Base-by-base conservation (phyloP, 1,140 invertebrate genomes). In the Diploscapter pachys region DNA sequence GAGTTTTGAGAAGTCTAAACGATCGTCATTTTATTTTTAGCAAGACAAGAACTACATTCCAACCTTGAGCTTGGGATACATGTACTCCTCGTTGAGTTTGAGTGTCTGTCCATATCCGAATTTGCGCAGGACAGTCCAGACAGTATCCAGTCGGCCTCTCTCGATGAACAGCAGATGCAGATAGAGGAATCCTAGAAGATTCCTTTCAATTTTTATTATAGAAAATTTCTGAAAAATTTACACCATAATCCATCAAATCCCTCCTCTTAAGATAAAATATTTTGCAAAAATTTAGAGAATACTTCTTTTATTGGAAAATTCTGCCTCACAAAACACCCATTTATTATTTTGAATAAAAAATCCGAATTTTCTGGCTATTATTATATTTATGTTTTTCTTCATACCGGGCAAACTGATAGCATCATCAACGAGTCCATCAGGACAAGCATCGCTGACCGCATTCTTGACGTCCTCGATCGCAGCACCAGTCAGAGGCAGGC, bases 51-150 rank as follows among this genome's bases (percentile, higher is more conserved):
- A 68, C 9, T 68, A 64, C 56, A 53, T 49, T 63, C 63, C 8
- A 4, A 56, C 65, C 31, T 63, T 75, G 50, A 76, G 65, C 64
- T 62, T 71, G 11, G 75, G 75, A 56, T 76, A 76, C 31, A 72
- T 63, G 55, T 76, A 76, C 4, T 76, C 75, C 63, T 76, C 75
- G 9, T 31, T 49, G 86, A 99, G 91, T 85, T 93, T 90, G 77
- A 99, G 88, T 84, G 91, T 91, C 86, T 98, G 93, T 87, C 97
- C 93, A 87, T 99, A 99, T 66, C 96, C 96, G 90, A 99, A 99
- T 86, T 95, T 95, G 73, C 96, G 89, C 57, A 99, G 87, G n/a
- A 98, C 96, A 54, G 82, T 95, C 96, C 96, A 99, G n/a, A 95
- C 98, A 3, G 96, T 99, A 87, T 99, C 96, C 88, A 98, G 97